Evolutionary conservation across 2,113 vertebrate genomes (phyloP).

Genomic region (Elephas maximus): DNA sequence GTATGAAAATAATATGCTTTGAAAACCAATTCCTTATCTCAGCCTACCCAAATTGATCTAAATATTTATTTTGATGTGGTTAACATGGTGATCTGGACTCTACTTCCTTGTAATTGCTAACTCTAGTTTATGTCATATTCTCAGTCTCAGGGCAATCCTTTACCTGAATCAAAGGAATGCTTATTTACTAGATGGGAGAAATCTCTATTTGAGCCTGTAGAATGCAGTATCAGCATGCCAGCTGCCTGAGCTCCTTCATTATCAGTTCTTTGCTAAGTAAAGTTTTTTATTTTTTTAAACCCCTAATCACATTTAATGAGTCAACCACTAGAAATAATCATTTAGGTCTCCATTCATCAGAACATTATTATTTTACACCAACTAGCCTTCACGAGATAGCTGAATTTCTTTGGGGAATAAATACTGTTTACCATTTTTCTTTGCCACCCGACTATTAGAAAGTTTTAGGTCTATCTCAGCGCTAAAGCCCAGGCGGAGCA

Average conservation of each 20-base stretch:
- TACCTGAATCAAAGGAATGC: background rate
- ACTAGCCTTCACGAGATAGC: conserved; percentile 46
- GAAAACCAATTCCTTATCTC: background rate
- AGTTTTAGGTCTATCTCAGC: background rate
- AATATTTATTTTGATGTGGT: background rate
- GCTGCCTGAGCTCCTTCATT: background rate
- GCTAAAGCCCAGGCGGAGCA: background rate
- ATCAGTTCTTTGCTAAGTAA: conserved; percentile 22
- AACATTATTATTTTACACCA: conserved; percentile 58
- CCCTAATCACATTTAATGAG: conserved; percentile 48
- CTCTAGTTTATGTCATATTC: background rate
- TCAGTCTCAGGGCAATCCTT: background rate
- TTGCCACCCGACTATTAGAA: conserved; percentile 20
- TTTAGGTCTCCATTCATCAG: conserved; percentile 48
- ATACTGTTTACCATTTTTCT: conserved; percentile 18
- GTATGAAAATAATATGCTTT: background rate
- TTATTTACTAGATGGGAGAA: background rate
- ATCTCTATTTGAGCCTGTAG: background rate
- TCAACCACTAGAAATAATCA: conserved; percentile 64
- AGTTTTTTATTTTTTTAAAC: background rate
- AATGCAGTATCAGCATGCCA: background rate
- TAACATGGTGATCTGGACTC: background rate
- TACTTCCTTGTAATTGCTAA: background rate
- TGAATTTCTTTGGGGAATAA: conserved; percentile 56
- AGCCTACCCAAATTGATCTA: background rate